Base-by-base conservation (phyloP, 2,113 vertebrate genomes). In the Apus apus region DNA sequence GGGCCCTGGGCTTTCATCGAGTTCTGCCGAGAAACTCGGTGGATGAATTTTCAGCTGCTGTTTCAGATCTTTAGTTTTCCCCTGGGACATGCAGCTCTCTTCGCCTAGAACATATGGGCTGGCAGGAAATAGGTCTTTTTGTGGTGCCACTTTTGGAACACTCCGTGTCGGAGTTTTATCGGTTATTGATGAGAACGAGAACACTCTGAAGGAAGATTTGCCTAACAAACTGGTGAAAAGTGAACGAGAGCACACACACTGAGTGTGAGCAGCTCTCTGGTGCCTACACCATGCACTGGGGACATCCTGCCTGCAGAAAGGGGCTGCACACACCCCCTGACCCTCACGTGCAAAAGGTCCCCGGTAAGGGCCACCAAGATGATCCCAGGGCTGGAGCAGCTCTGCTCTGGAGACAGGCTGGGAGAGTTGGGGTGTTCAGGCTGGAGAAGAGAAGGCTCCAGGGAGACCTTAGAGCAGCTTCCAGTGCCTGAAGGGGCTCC, bases 41-140 rank as follows among this genome's bases (percentile, higher is more conserved):
- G 73, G 96, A 36, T 64, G 77, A 50, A 88, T 96, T 93, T 93
- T 78, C 80, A 85, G 92, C 23, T 32, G 90, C 64, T 90, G 40
- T 43, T 38, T 76, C 87, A 34, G 83, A 50, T 81, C 83, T 86
- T 91, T 75, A 83, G 34, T 91, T 91, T 94, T 86, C 85, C 92
- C 53, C 75, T 21, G 94, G 93, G 94, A 95, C 88, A 20, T 8
- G 5, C 26, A 51, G 74, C 72, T 93, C 32, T 46, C 45, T 14
- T 7, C 51, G 58, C 72, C 0, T 13, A 73, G 89, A 78, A 38
- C 90, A 61, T 87, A 22, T 8, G 65, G 89, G 60, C 92, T 93
- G 89, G 15, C 67, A 96, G 94, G 74, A 86, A 75, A 53, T 58
- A 22, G 82, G 58, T 60, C 89, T 85, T 78, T 48, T 80, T 66